Conservation (phyloP, 2,888 invertebrate species). For the Melinaea menophilus region DNA sequence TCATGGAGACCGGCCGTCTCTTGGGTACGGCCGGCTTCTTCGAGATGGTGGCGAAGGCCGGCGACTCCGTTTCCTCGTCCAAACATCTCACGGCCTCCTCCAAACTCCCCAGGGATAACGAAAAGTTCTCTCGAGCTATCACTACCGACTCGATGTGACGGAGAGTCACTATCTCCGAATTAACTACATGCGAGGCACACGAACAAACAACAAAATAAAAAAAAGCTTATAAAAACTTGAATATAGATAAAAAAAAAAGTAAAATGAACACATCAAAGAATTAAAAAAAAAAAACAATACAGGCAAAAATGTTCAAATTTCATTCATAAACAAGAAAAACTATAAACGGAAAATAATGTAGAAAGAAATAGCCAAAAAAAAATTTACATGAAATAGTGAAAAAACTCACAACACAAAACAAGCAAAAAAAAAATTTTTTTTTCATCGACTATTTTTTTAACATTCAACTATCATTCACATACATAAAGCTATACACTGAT, state of each 20-base stretch:
- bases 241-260: conserved; percentile 37
- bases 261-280: conserved; percentile 49
- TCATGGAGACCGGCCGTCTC: conserved; percentile 79
- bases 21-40: conserved; percentile 75
- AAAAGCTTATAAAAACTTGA: no score
- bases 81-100: conserved; percentile 68
- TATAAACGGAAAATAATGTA: conserved; percentile 5
- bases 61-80: conserved; percentile 64
- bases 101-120: conserved; percentile 68
- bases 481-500: background rate
- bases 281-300: conserved; percentile 20
- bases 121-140: conserved; percentile 71
- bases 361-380: background rate
- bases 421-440: background rate
- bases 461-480: background rate
- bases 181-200: conserved; percentile 53
- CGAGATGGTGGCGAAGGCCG: conserved; percentile 67
- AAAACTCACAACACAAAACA: background rate
- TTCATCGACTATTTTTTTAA: no score
- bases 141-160: conserved; percentile 72
- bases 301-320: no score
- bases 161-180: conserved; percentile 75
- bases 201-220: no score
- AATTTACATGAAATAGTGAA: background rate
- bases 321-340: no score